Evolutionary conservation across 2,888 invertebrate species (phyloP), one percentile per base, ranked within the genome.

Genomic region (Andrena fulva): DNA sequence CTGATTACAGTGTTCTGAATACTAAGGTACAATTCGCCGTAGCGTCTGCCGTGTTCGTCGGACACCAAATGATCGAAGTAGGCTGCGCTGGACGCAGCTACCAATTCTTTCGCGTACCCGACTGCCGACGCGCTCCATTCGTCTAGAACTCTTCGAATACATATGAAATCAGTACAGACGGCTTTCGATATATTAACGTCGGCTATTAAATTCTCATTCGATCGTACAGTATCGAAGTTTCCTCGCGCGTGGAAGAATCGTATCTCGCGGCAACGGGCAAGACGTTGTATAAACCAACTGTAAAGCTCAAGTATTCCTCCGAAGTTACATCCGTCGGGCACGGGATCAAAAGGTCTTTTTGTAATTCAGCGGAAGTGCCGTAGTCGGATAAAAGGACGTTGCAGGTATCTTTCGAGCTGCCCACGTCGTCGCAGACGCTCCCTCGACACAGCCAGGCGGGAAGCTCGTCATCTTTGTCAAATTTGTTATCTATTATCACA

Each of bases 1-100:
- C 85, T 67, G 29, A 91, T 69, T 62, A 91, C 77, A 67, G 84
- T 77, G 6, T 90, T 73, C 31, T 92, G 90, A 7, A 93, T 85
- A 16, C 88, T 72, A 2, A 93, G 78, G 82, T 91, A 93, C 1
- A 93, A 59, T 74, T 93, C 93, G 29, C 93, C 93, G 80, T 85
- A 93, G 2, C 75, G 82, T 77, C 79, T 89, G 7, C 78, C 89
- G 71, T 80, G 48, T 3, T 84, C 77, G 63, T 91, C 88, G 54
- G 66, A 66, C 3, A 81, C 87, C 59, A 88, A 48, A 50, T 83
- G 81, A 67, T 92, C 86, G 69, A 93, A 93, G 78, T 89, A 92
- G 27, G 89, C 77, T 68, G 77, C 80, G 4, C 67, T 77, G 1
- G 93, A 88, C 4, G 79, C 82, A 7, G 66, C 35, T 62, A 93